These are phyloP conservation scores for Threskiornis aethiopicus DNA, from an alignment of 2,797 vertebrate species.

Conservation along the genomic window DNA sequence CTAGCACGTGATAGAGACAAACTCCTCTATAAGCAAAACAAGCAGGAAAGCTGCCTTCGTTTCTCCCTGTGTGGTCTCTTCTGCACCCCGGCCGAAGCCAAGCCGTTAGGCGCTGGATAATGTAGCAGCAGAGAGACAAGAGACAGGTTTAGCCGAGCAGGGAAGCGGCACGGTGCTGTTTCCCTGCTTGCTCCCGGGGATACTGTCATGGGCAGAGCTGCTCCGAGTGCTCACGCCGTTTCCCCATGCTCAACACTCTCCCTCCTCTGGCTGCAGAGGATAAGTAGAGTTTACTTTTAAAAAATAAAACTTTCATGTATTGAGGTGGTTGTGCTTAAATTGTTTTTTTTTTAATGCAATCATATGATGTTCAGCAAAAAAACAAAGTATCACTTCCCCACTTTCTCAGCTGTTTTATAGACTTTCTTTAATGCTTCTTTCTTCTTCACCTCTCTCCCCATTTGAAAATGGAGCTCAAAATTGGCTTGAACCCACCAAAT, in stretches of 20 bases:
- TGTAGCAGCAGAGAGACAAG: not conserved
- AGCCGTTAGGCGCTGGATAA: not conserved
- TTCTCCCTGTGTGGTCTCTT: not conserved
- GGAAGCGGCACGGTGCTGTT: rapidly evolving
- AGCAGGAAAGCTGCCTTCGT: not conserved
- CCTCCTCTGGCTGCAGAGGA: not conserved
- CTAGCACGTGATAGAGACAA: not conserved
- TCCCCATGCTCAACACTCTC: rapidly evolving
- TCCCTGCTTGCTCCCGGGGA: not conserved
- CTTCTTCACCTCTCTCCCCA: not conserved
- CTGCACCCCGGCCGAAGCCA: not conserved
- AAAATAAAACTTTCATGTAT: not conserved
- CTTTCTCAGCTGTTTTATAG: not conserved
- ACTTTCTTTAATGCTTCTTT: not conserved
- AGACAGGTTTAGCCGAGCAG: rapidly evolving
- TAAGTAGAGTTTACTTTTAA: not conserved
- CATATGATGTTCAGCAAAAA: rapidly evolving
- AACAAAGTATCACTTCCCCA: not conserved
- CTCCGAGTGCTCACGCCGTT: rapidly evolving
- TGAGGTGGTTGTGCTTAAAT: not conserved
- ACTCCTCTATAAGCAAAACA: rapidly evolving
- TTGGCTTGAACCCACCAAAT: not conserved
- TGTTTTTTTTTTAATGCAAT: not conserved
- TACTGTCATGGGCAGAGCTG: not conserved
- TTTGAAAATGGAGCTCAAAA: not conserved